Evolutionary conservation across 1,140 invertebrate genomes (phyloP), one percentile per base, ranked within the genome.

Genomic region (honey bee (Apis mellifera)): DNA sequence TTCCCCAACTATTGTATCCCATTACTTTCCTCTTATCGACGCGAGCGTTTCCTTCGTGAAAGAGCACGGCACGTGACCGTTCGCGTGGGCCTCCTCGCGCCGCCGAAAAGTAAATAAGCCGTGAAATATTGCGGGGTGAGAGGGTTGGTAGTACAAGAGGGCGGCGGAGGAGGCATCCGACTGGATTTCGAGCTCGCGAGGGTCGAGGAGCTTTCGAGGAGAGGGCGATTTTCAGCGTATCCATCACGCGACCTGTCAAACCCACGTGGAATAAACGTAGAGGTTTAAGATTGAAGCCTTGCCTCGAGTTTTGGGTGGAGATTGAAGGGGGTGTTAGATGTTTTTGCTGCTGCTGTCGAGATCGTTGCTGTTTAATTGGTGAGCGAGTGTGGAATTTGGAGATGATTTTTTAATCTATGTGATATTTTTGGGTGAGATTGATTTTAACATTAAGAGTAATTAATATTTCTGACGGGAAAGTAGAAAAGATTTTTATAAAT

Each of bases 101-200:
- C 42, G 66, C 23, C 68, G 77, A 88, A 85, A 82, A 82, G 76
- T 87, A 88, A 88, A 88, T 88, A 88, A 88, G 83, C 83, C 79
- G 86, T 88, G 70, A 88, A 88, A 88, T 88, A 88, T 88, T 77
- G 79, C 78, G n/a, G n/a, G 54, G 57, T 19, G 42, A 64, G 42
- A 64, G 71, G 62, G 57, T 62, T 59, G 54, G 70, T 19, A 17
- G 15, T 13, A 32, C 2, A 32, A 32, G 9, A n/a, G 13, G 1
- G 8, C 8, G 26, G 32, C 19, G 23, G 68, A 15, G 64, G 9
- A 7, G 52, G 48, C 12, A 11, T 48, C 52, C 19, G 50, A 55
- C 54, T 74, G 71, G 78, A 74, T 64, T 65, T 57, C 48, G n/a
- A n/a, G 62, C 23, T 57, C 62, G 64, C 50, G 11, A 70, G 55